Evolutionary conservation across 2,888 invertebrate species (phyloP).

Genomic region (Marasmarcha lunaedactyla): DNA sequence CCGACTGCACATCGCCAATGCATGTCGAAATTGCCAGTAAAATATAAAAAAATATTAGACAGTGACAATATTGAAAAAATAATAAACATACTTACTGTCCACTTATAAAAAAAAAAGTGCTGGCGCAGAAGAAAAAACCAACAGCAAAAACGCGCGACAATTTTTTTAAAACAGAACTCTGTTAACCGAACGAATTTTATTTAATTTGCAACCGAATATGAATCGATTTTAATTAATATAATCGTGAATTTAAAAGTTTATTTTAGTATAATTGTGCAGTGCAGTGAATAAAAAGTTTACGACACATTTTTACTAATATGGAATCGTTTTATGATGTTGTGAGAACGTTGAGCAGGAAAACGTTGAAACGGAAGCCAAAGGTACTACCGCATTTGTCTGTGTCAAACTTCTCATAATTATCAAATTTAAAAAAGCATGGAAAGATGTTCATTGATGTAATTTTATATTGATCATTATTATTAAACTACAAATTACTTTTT

Average conservation of each 20-base stretch:
- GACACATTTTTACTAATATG: slow-evolving; percentile 24
- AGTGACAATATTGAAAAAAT: neutral
- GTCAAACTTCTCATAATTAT: too few relatives aligned
- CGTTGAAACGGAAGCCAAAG: slow-evolving; percentile 54
- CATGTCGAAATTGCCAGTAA: slow-evolving; percentile 8
- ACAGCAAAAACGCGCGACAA: slow-evolving; percentile 1
- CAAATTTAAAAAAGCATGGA: too few relatives aligned
- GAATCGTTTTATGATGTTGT: slow-evolving; percentile 58
- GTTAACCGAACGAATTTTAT: slow-evolving; percentile 3
- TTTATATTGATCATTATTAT: too few relatives aligned
- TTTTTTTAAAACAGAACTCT: too few relatives aligned
- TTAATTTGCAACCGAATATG: neutral
- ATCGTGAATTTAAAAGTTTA: neutral
- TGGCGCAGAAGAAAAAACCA: slow-evolving; percentile 10
- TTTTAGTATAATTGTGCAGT: neutral
- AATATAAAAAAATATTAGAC: neutral
- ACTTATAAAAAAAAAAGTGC: slow-evolving; percentile 17
- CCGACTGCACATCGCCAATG: slow-evolving; percentile 29
- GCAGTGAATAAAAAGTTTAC: neutral
- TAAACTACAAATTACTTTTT: too few relatives aligned
- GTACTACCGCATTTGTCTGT: slow-evolving; percentile 22
- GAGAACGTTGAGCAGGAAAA: slow-evolving; percentile 54
- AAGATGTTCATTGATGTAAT: too few relatives aligned
- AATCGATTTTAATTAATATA: neutral
- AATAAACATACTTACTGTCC: neutral